Base-by-base conservation (phyloP, 1,140 invertebrate species). In the Scaptodrosophila lebanonensis region DNA sequence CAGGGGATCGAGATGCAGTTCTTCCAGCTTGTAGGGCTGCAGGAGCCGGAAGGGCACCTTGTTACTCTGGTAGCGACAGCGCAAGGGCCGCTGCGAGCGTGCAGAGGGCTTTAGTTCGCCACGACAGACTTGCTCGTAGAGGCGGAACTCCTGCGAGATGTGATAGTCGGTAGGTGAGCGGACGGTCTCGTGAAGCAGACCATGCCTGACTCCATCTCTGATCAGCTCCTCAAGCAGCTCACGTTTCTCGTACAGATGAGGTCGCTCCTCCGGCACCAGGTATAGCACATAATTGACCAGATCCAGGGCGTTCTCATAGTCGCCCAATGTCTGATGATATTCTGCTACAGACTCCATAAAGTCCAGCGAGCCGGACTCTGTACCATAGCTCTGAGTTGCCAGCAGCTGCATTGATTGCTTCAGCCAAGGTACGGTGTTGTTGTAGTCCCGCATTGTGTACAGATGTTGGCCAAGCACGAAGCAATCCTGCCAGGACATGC, bases 381-480 rank as follows among this genome's bases (percentile, higher is more conserved):
- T 15, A 8, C 52, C 52, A 17, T 82, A 76, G 33, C 52, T 59
- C 30, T 82, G 59, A 7, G 57, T 12, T 0, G 29, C 63, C 16
- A 84, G 44, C 39, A 84, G 44, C 44, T 83, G 54, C 65, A 77
- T 82, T 5, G 97, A 94, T 87, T 98, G 94, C 44, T 93, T 90
- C 94, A 99, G 96, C 98, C 97, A 99, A 9, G 95, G 87, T 1
- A 95, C 91, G 0, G 97, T 85, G 84, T 98, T 97, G 77, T 95
- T 96, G 86, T 93, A 97, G 87, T 99, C 97, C n/a, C 92, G 93
- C 68, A 93, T 91, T 75, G 95, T 95, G 88, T 99, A 99, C 7
- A 95, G 92, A 70, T 97, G 93, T 58, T 96, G 90, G n/a, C 97
- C 98, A 5, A 99, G 90, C 87, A 99, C 96, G 89, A 97, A 99